These are phyloP conservation scores for Cerastis leucographa DNA, from an alignment of 2,888 invertebrate species.

Conservation along the genomic window DNA sequence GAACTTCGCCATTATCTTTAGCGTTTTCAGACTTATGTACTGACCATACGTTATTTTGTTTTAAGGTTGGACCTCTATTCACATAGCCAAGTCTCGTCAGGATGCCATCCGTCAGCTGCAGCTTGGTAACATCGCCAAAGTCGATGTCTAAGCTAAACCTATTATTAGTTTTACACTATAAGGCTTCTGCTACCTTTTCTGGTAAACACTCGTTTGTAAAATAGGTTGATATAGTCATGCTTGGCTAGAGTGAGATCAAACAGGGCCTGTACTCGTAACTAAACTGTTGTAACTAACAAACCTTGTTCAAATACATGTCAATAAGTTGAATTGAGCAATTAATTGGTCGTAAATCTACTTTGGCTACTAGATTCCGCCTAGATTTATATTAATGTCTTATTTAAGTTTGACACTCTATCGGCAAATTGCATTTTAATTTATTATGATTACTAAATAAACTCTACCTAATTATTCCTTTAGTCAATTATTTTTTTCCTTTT, in stretches of 20 bases:
- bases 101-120: conserved; percentile 84
- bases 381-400: conserved; percentile 46
- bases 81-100: conserved; percentile 84
- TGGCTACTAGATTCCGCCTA: conserved; percentile 30
- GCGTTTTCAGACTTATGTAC: background rate
- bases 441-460: conserved; percentile 56
- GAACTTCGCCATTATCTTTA: background rate
- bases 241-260: conserved; percentile 34
- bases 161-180: conserved; percentile 17
- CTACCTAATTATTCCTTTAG: conserved; percentile 14
- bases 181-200: conserved; percentile 44
- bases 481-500: conserved; percentile 14
- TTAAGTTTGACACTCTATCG: conserved; percentile 37
- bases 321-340: conserved; percentile 39
- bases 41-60: conserved; percentile 27
- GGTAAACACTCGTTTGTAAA: conserved; percentile 3
- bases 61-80: conserved; percentile 81
- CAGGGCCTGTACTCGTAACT: conserved; percentile 27
- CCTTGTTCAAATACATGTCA: conserved; percentile 39
- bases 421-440: conserved; percentile 55
- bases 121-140: conserved; percentile 41
- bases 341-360: conserved; percentile 48
- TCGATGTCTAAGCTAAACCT: conserved; percentile 27
- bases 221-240: conserved; percentile 26
- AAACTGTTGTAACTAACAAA: conserved; percentile 37